These are phyloP conservation scores for Erannis defoliaria DNA, from an alignment of 2,888 invertebrate genomes.

Conservation along the genomic window DNA sequence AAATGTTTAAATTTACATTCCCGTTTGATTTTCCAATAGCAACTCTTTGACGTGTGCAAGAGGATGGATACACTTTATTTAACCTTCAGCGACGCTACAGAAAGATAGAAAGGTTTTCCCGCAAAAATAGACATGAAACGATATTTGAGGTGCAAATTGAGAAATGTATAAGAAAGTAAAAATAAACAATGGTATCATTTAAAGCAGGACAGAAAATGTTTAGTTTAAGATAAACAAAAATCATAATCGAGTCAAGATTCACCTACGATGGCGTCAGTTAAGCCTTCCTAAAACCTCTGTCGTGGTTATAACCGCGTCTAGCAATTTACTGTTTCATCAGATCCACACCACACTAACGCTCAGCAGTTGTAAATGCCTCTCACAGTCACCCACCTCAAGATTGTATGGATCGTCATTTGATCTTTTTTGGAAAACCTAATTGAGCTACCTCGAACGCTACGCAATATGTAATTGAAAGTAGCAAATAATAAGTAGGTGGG, in stretches of 20 bases:
- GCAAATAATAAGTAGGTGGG: background rate
- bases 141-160: conserved; percentile 52
- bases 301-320: conserved; percentile 35
- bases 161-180: conserved; percentile 51
- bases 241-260: no score
- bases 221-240: no score
- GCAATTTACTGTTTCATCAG: no score
- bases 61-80: conserved; percentile 49
- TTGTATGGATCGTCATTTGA: no score
- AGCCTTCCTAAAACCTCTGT: no score
- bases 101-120: conserved; percentile 53
- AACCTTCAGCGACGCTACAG: conserved; percentile 45
- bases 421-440: background rate
- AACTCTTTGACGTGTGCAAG: conserved; percentile 40
- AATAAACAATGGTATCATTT: no score
- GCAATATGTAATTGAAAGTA: background rate
- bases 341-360: background rate
- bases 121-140: conserved; percentile 49
- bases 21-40: conserved; percentile 27
- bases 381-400: background rate
- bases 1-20: conserved; percentile 26
- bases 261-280: no score
- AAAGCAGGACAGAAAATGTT: no score
- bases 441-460: background rate
- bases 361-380: background rate